Percentiles rank a stretch among this genome's conserved stretches.
Evolutionary conservation across 2,888 invertebrate species (phyloP).

Genomic region (Pheosia tremula): DNA sequence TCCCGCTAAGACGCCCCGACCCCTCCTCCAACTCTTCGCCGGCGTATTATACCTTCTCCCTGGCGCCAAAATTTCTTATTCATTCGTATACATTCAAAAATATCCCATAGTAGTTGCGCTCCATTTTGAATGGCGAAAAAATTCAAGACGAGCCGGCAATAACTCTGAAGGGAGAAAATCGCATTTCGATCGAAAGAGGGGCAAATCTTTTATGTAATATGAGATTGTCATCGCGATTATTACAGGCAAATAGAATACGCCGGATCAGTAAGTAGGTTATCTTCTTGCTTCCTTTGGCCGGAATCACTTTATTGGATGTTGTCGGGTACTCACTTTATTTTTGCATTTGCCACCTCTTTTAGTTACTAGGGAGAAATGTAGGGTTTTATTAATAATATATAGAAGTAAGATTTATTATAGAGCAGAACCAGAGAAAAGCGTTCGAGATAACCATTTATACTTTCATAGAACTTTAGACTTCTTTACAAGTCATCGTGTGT

Average conservation of each 20-base stretch:
- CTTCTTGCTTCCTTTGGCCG: conserved; percentile 78
- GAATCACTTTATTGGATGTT: conserved; percentile 80
- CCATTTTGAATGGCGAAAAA: conserved; percentile 78
- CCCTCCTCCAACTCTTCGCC: conserved; percentile 37
- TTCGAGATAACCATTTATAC: background rate
- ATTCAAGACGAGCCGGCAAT: conserved; percentile 77
- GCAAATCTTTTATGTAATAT: conserved; percentile 85
- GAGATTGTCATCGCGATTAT: conserved; percentile 85
- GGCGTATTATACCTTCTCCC: conserved; percentile 66
- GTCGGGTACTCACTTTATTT: conserved; percentile 55
- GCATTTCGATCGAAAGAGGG: conserved; percentile 82
- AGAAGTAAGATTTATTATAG: background rate
- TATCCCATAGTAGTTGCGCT: conserved; percentile 69
- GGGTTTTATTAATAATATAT: conserved; percentile 12
- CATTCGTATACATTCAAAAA: conserved; percentile 80
- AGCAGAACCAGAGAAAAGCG: background rate
- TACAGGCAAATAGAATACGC: conserved; percentile 84
- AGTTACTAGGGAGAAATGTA: conserved; percentile 31
- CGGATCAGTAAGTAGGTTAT: conserved; percentile 84
- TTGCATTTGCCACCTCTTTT: conserved; percentile 49
- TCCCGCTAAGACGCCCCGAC: conserved; percentile 37
- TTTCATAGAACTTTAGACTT: no score
- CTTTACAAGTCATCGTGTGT: no score
- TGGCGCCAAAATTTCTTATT: conserved; percentile 76
- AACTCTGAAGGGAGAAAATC: conserved; percentile 81